Percentiles rank a stretch among this genome's conserved stretches.
phyloP scores from a whole-genome alignment of 2,113 vertebrate species.

The Coryphaenoides rupestris region DNA sequence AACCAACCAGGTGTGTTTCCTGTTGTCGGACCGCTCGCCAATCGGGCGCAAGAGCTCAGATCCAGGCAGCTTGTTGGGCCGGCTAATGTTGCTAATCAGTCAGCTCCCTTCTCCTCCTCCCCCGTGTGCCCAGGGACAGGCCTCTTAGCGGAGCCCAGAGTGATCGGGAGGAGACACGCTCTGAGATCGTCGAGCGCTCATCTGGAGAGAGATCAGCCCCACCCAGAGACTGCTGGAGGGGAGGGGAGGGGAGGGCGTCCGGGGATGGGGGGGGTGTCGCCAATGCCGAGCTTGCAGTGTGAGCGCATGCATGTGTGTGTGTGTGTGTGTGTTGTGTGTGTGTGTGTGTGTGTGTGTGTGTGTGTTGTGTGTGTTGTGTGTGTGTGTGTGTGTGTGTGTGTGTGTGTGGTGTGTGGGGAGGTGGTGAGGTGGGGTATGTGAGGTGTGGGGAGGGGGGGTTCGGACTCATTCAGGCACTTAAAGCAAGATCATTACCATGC shows the following conservation, averaged over 20 bases:
- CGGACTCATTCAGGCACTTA: conserved; percentile 64
- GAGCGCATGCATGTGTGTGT: too few species aligned
- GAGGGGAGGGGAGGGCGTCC: too few species aligned
- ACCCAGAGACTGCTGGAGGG: conserved; percentile 49
- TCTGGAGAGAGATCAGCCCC: conserved; percentile 55
- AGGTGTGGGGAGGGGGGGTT: conserved; percentile 55
- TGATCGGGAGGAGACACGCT: conserved; percentile 10
- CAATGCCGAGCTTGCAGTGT: conserved; percentile 38
- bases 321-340: too few species aligned
- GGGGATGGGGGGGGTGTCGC: conserved; percentile 58
- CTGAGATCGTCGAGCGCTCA: conserved; percentile 33
- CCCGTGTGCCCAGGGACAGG: conserved; percentile 27
- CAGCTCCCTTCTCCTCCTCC: conserved; percentile 42
- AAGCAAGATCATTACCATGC: conserved; percentile 62
- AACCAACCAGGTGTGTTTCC: conserved; percentile 16
- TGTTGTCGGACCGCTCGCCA: conserved; percentile 46
- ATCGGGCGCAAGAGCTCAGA: conserved; percentile 40
- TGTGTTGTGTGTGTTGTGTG: too few species aligned
- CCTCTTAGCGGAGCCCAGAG: conserved; percentile 22
- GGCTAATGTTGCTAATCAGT: conserved; percentile 60
- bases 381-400: too few species aligned
- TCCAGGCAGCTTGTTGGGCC: conserved; percentile 41
- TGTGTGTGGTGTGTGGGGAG: too few species aligned
- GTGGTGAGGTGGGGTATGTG: too few species aligned
- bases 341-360: too few species aligned